Conservation (phyloP, 2,113 vertebrate species). For the Phylloscopus trochilus region DNA sequence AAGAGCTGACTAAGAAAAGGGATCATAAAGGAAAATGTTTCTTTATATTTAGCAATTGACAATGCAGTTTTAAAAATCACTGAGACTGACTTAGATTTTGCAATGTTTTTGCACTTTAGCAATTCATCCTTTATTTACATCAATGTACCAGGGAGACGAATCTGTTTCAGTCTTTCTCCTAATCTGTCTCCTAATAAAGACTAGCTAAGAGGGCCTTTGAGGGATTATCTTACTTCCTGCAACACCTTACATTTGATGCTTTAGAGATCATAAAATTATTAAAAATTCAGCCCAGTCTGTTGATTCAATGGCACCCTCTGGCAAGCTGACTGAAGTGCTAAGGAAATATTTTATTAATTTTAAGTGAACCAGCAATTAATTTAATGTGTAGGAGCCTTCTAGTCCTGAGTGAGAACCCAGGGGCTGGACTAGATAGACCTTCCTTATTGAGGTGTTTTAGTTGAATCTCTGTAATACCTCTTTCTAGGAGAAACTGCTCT, state of each 20-base stretch:
- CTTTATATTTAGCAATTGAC: background rate
- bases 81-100: background rate
- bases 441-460: background rate
- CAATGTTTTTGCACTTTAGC: background rate
- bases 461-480: background rate
- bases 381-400: background rate
- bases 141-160: background rate
- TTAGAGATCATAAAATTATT: slow-evolving; percentile 31
- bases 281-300: slow-evolving; percentile 28
- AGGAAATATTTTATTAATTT: slow-evolving; percentile 52
- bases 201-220: background rate
- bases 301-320: slow-evolving; percentile 48
- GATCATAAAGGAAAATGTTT: background rate
- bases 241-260: slow-evolving; percentile 1
- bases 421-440: background rate
- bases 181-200: background rate
- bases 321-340: slow-evolving; percentile 34
- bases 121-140: background rate
- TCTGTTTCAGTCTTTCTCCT: background rate
- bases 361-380: background rate
- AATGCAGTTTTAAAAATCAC: background rate
- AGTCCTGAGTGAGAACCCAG: background rate
- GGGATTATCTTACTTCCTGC: background rate
- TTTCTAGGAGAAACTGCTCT: background rate
- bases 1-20: background rate